Evolutionary conservation across 2,888 invertebrate genomes (phyloP).

Genomic region (Macaria notata): DNA sequence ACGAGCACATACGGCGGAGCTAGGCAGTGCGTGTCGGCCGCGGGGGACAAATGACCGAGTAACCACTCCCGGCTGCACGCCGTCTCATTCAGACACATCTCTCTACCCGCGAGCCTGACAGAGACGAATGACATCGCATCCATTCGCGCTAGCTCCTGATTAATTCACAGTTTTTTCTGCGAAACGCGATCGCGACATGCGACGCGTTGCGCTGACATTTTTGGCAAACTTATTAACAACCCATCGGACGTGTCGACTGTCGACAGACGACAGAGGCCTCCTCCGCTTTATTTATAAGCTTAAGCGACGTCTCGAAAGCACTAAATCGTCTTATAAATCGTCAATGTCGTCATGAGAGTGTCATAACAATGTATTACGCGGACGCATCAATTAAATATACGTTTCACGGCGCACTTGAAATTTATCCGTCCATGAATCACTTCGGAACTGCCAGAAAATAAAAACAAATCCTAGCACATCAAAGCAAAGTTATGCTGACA

Average conservation of each 20-base stretch:
- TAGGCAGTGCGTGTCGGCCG: conserved; percentile 61
- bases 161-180: conserved; percentile 77
- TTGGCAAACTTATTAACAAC: conserved; percentile 64
- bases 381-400: conserved; percentile 70
- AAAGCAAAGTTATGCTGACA: conserved; percentile 81
- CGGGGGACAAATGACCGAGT: conserved; percentile 70
- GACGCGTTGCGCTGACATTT: conserved; percentile 63
- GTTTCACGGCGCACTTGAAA: conserved; percentile 71
- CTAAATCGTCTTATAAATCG: conserved; percentile 39
- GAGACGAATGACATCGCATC: conserved; percentile 64
- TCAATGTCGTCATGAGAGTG: conserved; percentile 50
- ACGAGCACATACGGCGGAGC: conserved; percentile 46
- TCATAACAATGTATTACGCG: conserved; percentile 68
- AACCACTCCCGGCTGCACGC: conserved; percentile 68
- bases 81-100: conserved; percentile 57
- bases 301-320: conserved; percentile 24
- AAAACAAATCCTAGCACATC: conserved; percentile 80
- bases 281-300: conserved; percentile 36
- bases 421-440: conserved; percentile 78
- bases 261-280: conserved; percentile 40
- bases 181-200: conserved; percentile 62
- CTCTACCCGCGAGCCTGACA: conserved; percentile 54
- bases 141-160: conserved; percentile 69
- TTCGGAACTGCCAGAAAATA: conserved; percentile 72
- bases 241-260: conserved; percentile 50